A percentile compares a stretch with the other conserved stretches of the same genome.
These are phyloP conservation scores for Natator depressus DNA, from an alignment of 2,113 vertebrate species.

Conservation along the genomic window DNA sequence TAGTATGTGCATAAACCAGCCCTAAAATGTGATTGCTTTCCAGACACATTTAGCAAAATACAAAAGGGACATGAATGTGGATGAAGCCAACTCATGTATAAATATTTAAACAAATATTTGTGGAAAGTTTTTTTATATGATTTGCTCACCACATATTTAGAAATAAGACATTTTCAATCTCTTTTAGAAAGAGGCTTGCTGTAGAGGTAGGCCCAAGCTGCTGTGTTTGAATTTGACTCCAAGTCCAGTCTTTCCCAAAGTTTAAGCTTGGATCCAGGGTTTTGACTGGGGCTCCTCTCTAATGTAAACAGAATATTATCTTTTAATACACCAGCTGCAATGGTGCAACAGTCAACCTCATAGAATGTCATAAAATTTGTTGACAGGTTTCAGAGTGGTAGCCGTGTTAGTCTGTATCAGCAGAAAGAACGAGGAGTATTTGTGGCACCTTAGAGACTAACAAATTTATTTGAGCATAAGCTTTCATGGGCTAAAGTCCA, in stretches of 20 bases:
- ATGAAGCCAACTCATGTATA: slow-evolving; percentile 37
- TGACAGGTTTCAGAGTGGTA: no score
- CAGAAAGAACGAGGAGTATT: no score
- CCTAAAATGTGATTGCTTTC: slow-evolving; percentile 26
- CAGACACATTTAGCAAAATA: slow-evolving; percentile 26
- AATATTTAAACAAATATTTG: slow-evolving; percentile 37
- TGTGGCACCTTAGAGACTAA: no score
- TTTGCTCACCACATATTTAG: slow-evolving; percentile 18
- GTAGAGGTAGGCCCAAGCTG: neutral
- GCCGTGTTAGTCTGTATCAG: no score
- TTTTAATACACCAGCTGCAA: neutral
- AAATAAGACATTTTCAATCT: slow-evolving; percentile 2
- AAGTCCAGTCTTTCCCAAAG: slow-evolving; percentile 4
- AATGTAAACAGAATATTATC: neutral
- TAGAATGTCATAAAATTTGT: neutral
- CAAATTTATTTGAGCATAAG: no score
- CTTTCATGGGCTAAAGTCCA: no score
- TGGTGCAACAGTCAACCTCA: neutral
- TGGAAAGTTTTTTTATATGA: slow-evolving; percentile 29
- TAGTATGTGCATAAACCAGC: slow-evolving; percentile 27
- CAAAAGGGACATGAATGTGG: slow-evolving; percentile 21
- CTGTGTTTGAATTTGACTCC: neutral
- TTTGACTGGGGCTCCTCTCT: slow-evolving; percentile 18
- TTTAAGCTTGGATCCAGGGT: neutral
- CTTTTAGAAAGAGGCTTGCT: neutral